Percentiles rank a stretch among this genome's conserved stretches.
Conservation (phyloP, 92 coral and sea anemone species). For the Epizoanthus illoricatus region DNA sequence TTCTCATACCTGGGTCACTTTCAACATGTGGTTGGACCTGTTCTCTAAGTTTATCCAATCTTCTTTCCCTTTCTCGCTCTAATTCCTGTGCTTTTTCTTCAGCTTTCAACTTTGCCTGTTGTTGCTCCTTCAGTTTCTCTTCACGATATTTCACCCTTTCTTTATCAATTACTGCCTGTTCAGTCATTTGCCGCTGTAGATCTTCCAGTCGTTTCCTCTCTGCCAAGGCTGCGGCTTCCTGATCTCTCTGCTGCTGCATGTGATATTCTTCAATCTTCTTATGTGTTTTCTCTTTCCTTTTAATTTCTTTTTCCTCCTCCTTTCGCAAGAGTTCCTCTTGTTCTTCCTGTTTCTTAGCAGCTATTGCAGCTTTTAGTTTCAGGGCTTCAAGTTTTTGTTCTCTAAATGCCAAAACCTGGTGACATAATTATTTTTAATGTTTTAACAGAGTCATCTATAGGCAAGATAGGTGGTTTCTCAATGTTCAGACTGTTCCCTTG, state of each 20-base stretch:
- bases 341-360: conserved; percentile 76
- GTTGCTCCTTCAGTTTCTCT: conserved; percentile 73
- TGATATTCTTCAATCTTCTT: conserved; percentile 69
- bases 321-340: conserved; percentile 56
- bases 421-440: too few relatives aligned
- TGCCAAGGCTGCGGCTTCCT: conserved; percentile 58
- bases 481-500: too few relatives aligned
- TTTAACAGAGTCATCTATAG: too few relatives aligned
- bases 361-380: conserved; percentile 79
- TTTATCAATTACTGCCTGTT: conserved; percentile 79
- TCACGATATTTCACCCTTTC: conserved; percentile 91
- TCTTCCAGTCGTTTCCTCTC: conserved; percentile 76
- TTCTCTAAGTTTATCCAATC: conserved; percentile 86
- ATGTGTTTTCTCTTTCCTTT: conserved; percentile 72
- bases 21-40: conserved; percentile 91
- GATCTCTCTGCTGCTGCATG: conserved; percentile 63
- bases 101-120: conserved; percentile 62
- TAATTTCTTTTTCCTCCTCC: conserved; percentile 74
- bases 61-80: conserved; percentile 69
- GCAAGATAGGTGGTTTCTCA: too few relatives aligned
- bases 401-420: conserved; percentile 85
- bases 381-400: conserved; percentile 94
- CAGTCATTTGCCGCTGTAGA: conserved; percentile 71
- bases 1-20: conserved; percentile 57
- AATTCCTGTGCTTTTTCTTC: conserved; percentile 69